Evolutionary conservation across 1,140 invertebrate species (phyloP), one percentile per base, ranked within the genome.

Genomic region (Zaprionus gabonicus): DNA sequence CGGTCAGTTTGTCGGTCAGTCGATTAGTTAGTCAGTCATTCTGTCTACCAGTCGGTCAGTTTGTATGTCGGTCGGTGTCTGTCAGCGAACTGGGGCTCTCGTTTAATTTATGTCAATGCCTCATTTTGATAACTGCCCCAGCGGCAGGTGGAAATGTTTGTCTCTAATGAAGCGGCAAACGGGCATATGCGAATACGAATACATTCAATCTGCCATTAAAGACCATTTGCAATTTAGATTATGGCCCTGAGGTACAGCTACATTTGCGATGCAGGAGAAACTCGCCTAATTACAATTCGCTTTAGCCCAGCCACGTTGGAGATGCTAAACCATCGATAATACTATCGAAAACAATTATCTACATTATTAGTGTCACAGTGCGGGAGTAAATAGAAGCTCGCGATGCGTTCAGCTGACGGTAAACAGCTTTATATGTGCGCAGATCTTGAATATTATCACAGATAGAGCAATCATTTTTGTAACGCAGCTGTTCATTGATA

Each of bases 21-120:
- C 17, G 2, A n/a, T 56, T 46, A 36, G n/a, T 13, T 31, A 28
- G 36, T 34, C 25, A 38, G 17, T 55, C 62, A 9, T 70, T 60
- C 51, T 62, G 64, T 65, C 1, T 20, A 31, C 9, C 28, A 31
- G 28, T 31, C 9, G 28, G 28, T 31, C 9, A 2, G 28, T 10
- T 31, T 31, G 28, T 31, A 7, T 34, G 9, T 10, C 31, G 28
- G 7, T 31, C 28, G 28, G 28, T 31, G 49, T 58, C 55, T 20
- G 46, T 72, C 59, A 51, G 49, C 46, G 41, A 20, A 69, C 53
- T 78, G 76, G 62, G 17, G 27, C 63, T 72, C 75, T 76, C 71
- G 72, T 71, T 85, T 85, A 86, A 86, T 85, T 86, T 85, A 86
- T 85, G 82, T 79, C 66, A 64, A 31, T 85, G 82, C 78, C 65